Conservation (phyloP, 37 sponge, comb jelly and placozoan species). For the Spongia lamella region DNA sequence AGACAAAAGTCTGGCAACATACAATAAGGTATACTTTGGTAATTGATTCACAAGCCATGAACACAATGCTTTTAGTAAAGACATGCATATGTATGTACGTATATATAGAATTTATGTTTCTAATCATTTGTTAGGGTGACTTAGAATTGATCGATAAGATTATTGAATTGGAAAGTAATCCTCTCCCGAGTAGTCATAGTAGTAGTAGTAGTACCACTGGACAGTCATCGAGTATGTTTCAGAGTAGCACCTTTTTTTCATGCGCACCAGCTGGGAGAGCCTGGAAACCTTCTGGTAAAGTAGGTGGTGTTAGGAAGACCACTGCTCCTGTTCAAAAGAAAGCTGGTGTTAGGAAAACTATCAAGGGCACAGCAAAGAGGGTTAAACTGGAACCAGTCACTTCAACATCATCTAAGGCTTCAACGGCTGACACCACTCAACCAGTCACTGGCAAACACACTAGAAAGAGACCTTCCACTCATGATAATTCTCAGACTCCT, state of each 20-base stretch:
- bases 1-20: constrained; percentile 25
- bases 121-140: constrained; percentile 27
- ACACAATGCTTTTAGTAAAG: too few species aligned
- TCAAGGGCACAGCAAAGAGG: not conserved
- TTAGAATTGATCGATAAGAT: constrained; percentile 47
- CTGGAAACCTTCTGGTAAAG: not conserved
- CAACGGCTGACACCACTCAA: not conserved
- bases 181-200: not conserved
- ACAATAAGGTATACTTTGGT: constrained; percentile 29
- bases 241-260: too few species aligned
- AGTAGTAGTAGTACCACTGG: not conserved
- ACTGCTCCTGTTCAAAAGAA: not conserved
- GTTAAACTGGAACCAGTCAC: not conserved
- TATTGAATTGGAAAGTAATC: constrained; percentile 31
- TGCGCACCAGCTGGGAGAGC: not conserved
- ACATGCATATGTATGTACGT: not conserved
- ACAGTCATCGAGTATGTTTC: not conserved
- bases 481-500: not conserved
- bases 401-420: not conserved
- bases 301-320: not conserved
- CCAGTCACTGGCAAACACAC: not conserved
- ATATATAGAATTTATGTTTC: not conserved
- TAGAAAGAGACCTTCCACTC: not conserved
- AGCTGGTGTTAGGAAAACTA: too few species aligned
- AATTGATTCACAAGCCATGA: too few species aligned